Conservation (phyloP, 2,797 vertebrate genomes). For the Podarcis siculus region DNA sequence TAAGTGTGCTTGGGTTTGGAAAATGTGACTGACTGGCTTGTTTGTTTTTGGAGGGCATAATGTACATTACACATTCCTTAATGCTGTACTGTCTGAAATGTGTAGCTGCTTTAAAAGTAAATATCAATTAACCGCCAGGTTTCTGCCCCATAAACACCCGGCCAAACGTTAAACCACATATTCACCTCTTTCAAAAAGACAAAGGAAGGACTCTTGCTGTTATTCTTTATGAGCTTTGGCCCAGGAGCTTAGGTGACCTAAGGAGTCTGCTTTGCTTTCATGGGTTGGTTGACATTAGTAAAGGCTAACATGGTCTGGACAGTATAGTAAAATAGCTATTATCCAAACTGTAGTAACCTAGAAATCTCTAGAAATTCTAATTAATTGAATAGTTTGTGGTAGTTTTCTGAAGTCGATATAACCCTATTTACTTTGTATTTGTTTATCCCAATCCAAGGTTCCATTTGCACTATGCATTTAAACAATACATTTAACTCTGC, state of each 20-base stretch:
- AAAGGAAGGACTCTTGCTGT: conserved; percentile 59
- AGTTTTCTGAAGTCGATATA: neutral
- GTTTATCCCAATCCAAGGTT: neutral
- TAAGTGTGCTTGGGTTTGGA: conserved; percentile 77
- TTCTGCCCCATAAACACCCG: conserved; percentile 80
- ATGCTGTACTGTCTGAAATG: conserved; percentile 72
- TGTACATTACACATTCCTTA: conserved; percentile 76
- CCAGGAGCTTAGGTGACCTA: conserved; percentile 37
- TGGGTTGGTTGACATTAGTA: neutral
- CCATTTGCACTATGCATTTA: too few relatives aligned
- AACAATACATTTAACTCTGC: too few relatives aligned
- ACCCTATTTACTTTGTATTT: neutral
- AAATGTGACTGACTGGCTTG: conserved; percentile 80
- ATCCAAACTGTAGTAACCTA: neutral
- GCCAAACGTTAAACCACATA: conserved; percentile 60
- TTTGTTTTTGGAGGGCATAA: conserved; percentile 87
- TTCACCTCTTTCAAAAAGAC: conserved; percentile 63
- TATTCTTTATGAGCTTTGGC: conserved; percentile 45
- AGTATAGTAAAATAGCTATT: neutral
- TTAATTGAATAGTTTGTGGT: neutral
- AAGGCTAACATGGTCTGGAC: conserved; percentile 22
- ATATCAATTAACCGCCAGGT: conserved; percentile 83
- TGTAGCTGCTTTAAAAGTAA: conserved; percentile 83
- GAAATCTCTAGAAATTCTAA: neutral
- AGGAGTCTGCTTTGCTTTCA: conserved; percentile 36